Evolutionary conservation across 2,113 vertebrate species (phyloP), one percentile per base, ranked within the genome.

Genomic region (Cepphus grylle): DNA sequence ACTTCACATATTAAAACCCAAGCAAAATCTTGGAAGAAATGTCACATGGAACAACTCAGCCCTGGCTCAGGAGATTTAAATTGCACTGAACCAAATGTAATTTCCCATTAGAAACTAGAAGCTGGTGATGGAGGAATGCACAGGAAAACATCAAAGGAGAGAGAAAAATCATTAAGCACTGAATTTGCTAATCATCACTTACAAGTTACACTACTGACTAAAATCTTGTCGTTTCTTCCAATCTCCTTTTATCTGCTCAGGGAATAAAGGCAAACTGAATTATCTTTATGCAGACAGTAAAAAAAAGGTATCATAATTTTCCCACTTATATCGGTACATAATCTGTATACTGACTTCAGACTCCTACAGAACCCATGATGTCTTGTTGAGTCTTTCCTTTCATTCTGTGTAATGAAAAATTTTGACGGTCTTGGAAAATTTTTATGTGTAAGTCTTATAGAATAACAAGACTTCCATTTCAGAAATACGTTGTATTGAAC

Each of bases 141-240:
- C 19, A 63, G 69, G 50, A 86, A 86, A 84, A 83, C 69, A 93
- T 91, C 83, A 96, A 89, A 94, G 32, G 34, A 74, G 34, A 56
- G 90, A 81, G 82, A 86, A 94, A 96, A 94, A 83, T 72, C 94
- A 96, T 92, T 90, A 93, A 91, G 86, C 69, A 53, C 47, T 69
- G 80, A 73, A 95, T 94, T 95, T 84, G 40, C 76, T 95, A 86
- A 95, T 93, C 82, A 56, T 62, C 76, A 34, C 63, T 94, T 93
- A 90, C 55, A 88, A 92, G 86, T 86, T 88, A 69, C 52, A 30
- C 47, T 76, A 63, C 36, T 56, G 56, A 80, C 55, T 86, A 92
- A 86, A 93, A 67, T 74, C n/a, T 50, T 77, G 56, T 72, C 15
- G 77, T 78, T 85, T 91, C 63, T 92, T 91, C 42, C n/a, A 66